Evolutionary conservation across 2,888 invertebrate genomes (phyloP), one percentile per base, ranked within the genome.

Genomic region (Chalcis sispes): DNA sequence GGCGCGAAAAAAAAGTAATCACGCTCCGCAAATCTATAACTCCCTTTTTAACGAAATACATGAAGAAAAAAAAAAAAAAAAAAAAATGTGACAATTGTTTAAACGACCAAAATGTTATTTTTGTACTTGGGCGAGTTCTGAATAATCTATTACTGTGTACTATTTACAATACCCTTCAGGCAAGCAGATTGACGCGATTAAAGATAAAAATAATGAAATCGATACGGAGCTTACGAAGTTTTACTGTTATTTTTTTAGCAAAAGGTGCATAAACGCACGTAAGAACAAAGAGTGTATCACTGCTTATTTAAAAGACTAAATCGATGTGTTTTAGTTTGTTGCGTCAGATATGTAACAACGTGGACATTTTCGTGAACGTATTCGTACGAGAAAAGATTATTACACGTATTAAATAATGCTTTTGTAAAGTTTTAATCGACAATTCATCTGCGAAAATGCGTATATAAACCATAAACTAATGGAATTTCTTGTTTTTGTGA

Each of bases 121-220:
- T 80, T 81, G 62, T 80, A 81, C 80, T 77, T 74, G 72, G 77
- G 79, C 77, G 76, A 77, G 77, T 80, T 79, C 78, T 70, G 36
- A 77, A 18, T 62, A 58, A 70, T 65, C 73, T 62, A 52, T 42
- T 58, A 64, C 50, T 52, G 67, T 65, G 64, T 77, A 67, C 67
- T 67, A 66, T 66, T 72, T 59, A 77, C 74, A 72, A 74, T 75
- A 75, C 66, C 59, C 71, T 52, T 48, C 58, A 25, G 15, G 50
- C 76, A 72, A 67, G 65, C 71, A 42, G 58, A 40, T 32, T 5
- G 10, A 50, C 18, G 20, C 15, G 46, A 46, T 8, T 32, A 27
- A 65, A 10, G 56, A 32, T 46, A 58, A 54, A 25, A 64, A 48
- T 25, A 15, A 58, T 7, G 5, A 20, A 15, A 40, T 46, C 8